Evolutionary conservation across 2,113 vertebrate genomes (phyloP).

Genomic region (Neolamprologus devosi): DNA sequence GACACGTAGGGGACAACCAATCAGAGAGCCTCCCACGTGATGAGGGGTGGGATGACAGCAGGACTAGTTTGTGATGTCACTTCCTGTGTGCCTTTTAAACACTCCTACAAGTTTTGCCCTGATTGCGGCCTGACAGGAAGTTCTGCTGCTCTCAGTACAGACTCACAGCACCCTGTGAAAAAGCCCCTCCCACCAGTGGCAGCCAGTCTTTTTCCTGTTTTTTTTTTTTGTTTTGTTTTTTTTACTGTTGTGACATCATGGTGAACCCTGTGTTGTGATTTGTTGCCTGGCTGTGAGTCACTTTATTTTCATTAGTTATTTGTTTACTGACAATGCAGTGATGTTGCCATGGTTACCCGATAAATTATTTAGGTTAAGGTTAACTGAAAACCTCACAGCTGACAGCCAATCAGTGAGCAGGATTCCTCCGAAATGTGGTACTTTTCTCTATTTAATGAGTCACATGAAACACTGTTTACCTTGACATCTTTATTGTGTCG

Average conservation of each 20-base stretch:
- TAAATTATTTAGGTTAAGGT: neutral
- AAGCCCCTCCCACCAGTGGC: neutral
- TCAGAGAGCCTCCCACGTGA: constrained; percentile 49
- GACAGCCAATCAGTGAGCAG: neutral
- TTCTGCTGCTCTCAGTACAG: neutral
- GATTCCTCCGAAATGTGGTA: neutral
- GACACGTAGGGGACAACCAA: constrained; percentile 71
- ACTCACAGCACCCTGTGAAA: neutral
- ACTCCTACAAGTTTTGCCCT: neutral
- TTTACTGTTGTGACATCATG: neutral
- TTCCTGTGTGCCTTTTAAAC: constrained; percentile 18
- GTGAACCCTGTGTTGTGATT: neutral
- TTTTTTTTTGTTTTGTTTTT: rapidly evolving
- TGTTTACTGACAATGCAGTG: neutral
- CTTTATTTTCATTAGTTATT: neutral
- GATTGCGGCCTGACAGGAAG: neutral
- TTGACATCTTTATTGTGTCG: neutral
- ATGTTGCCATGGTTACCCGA: neutral
- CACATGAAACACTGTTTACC: neutral
- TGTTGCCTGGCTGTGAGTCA: neutral
- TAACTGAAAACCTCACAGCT: neutral
- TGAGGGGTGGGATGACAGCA: neutral
- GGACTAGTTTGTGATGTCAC: constrained; percentile 2
- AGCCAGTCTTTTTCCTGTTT: neutral
- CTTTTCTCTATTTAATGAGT: neutral